Conservation (phyloP, 1,140 invertebrate genomes). For the Hyposmocoma kahamanoa region DNA sequence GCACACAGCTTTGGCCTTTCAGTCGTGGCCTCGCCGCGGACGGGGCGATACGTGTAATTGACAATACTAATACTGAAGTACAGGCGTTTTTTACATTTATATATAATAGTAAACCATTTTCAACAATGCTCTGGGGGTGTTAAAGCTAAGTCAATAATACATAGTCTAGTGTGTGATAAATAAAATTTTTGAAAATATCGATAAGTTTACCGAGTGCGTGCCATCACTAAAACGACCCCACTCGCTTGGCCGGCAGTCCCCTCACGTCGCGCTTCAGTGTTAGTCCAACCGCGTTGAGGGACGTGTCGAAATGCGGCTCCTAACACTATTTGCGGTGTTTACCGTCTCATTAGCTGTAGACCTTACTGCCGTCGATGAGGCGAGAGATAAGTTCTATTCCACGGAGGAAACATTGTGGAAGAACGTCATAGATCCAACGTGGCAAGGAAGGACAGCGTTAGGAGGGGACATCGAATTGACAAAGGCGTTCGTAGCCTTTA, state of each 20-base stretch:
- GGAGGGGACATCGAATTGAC: constrained; percentile 73
- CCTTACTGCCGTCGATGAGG: constrained; percentile 64
- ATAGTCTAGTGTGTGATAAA: no score
- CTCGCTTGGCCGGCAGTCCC: constrained; percentile 30
- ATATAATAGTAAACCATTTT: no score
- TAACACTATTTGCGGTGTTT: constrained; percentile 50
- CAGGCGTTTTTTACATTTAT: no score
- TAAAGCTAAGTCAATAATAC: no score
- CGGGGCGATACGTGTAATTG: neutral
- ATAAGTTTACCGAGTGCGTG: constrained; percentile 10
- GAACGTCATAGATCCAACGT: constrained; percentile 58
- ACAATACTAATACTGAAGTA: neutral
- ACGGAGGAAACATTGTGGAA: constrained; percentile 70
- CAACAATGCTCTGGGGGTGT: no score
- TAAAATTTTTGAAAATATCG: constrained; percentile 8
- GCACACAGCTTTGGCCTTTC: neutral
- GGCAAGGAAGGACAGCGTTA: constrained; percentile 52
- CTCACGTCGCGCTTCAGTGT: constrained; percentile 33
- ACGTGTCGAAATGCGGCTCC: constrained; percentile 30
- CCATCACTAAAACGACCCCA: constrained; percentile 39
- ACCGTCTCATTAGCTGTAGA: constrained; percentile 34
- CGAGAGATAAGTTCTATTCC: constrained; percentile 73
- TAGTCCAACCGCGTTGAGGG: constrained; percentile 19
- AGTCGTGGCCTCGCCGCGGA: neutral
- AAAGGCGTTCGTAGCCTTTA: constrained; percentile 73